Base-by-base conservation (phyloP, 2,797 vertebrate species). In the Chaunax sp. region DNA sequence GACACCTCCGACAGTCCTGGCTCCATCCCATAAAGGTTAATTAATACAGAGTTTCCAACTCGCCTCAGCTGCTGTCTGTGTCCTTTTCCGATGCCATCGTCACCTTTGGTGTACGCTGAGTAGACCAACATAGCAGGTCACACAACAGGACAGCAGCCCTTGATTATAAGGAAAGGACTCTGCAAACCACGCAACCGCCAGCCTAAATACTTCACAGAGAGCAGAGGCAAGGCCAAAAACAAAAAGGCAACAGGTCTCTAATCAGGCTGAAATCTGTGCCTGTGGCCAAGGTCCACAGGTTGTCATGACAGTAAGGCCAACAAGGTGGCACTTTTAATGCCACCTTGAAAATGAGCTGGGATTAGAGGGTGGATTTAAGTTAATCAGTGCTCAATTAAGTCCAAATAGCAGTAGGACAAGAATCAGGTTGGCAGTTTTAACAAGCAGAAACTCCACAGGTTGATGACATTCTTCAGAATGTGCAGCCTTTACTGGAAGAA, bases 21-120 rank as follows among this genome's bases (percentile, higher is more conserved):
- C 84, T 58, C 54, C 76, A 64, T 90, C 92, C 85, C 87, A 87
- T 88, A 94, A 94, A 94, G 94, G 93, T 94, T 94, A 94, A 94
- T 94, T 93, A 94, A 94, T 93, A 92, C 93, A 90, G 90, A 90
- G 85, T 83, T 84, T 89, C 84, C 82, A 82, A 87, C 84, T 87
- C 82, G 79, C 84, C 88, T 92, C 90, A 87, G 89, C 90, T 90
- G 87, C 89, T 73, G 89, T 65, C 66, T 53, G 80, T 84, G 84
- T 90, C 91, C 92, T 91, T 89, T 86, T 79, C 82, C 40, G 64
- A 78, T 53, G 80, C 64, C 19, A 62, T 81, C 79, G 80, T 90
- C 87, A 90, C 92, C 88, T 90, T 84, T 84, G 80, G 84, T 71
- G 87, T 86, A 81, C 75, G 54, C 79, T 44, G 84, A 83, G 81